Conservation (phyloP, 2,888 invertebrate species). For the Lomographa bimaculata region DNA sequence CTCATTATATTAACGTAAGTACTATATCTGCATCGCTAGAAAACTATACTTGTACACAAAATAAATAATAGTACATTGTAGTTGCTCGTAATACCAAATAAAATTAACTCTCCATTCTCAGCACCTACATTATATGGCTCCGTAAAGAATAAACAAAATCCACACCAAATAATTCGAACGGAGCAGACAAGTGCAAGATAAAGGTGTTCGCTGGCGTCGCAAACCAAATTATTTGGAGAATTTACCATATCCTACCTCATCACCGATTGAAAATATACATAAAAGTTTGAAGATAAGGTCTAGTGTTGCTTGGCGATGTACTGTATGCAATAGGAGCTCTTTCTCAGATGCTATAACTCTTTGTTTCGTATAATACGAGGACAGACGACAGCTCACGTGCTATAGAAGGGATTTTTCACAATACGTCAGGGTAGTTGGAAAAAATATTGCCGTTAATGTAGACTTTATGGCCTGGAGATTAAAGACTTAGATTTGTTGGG, state of each 20-base stretch:
- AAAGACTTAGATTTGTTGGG: neutral
- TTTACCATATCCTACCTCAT: conserved; percentile 22
- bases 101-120: neutral
- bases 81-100: too few relatives aligned
- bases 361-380: conserved; percentile 46
- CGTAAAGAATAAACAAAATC: conserved; percentile 32
- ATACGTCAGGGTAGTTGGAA: conserved; percentile 30
- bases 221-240: conserved; percentile 44
- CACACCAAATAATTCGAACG: conserved; percentile 33
- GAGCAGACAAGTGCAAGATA: conserved; percentile 37
- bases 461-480: conserved; percentile 1
- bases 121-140: conserved; percentile 12
- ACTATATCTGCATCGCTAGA: too few relatives aligned
- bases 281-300: conserved; percentile 13
- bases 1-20: too few relatives aligned
- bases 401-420: conserved; percentile 34
- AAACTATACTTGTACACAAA: too few relatives aligned
- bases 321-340: conserved; percentile 34
- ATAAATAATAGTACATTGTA: too few relatives aligned
- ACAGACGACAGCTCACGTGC: conserved; percentile 40
- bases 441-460: conserved; percentile 26
- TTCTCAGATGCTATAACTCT: conserved; percentile 42
- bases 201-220: conserved; percentile 37
- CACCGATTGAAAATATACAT: neutral
- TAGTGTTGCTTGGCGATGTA: conserved; percentile 11